Conservation (phyloP, 2,797 vertebrate species). For the Helostoma temminkii region DNA sequence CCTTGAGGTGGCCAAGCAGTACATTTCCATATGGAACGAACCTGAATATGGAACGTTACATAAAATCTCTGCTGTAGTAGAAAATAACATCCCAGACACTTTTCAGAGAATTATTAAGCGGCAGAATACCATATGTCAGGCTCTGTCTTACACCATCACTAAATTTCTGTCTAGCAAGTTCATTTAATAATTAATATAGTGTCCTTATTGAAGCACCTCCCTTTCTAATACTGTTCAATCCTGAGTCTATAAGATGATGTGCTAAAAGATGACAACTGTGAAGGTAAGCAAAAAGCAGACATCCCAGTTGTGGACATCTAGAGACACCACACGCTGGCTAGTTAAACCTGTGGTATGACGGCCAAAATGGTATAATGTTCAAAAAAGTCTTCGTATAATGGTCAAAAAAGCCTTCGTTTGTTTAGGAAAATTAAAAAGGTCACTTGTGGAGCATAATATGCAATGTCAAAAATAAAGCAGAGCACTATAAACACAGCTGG, state of each 20-base stretch:
- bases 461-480: slow-evolving; percentile 26
- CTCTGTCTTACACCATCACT: not conserved
- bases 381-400: not conserved
- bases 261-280: slow-evolving; percentile 42
- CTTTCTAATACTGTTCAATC: slow-evolving; percentile 31
- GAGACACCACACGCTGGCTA: not conserved
- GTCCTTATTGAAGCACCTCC: slow-evolving; percentile 2
- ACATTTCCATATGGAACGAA: slow-evolving; percentile 7
- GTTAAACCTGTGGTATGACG: slow-evolving; percentile 8
- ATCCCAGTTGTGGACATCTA: slow-evolving; percentile 8
- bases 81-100: not conserved
- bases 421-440: slow-evolving; percentile 23
- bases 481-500: slow-evolving; percentile 30
- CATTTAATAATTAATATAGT: too few relatives aligned
- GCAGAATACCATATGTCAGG: not conserved
- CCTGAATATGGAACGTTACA: not conserved
- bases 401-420: not conserved
- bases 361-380: not conserved
- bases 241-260: slow-evolving; percentile 32
- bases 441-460: not conserved
- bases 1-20: slow-evolving; percentile 1
- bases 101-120: not conserved
- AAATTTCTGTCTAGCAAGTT: not conserved
- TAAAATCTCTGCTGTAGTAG: not conserved
- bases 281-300: slow-evolving; percentile 29